Conservation (phyloP, 2,113 vertebrate genomes). For the Colaptes auratus region DNA sequence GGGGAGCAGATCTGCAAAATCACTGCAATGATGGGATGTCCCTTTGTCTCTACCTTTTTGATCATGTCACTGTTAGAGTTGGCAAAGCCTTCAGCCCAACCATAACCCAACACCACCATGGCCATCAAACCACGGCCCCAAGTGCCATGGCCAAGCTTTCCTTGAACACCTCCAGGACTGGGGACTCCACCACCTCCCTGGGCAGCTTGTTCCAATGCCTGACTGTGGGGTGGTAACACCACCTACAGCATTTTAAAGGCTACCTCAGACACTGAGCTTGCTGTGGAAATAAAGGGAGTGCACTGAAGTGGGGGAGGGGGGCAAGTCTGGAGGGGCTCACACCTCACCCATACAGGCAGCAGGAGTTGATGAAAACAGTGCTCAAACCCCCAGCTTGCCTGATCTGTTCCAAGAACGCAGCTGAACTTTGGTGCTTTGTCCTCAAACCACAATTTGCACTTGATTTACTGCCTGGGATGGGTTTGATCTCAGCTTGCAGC, state of each 20-base stretch:
- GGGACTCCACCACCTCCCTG: too few relatives aligned
- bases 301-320: too few relatives aligned
- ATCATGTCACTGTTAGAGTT: neutral
- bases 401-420: accelerated
- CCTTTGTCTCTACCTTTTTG: neutral
- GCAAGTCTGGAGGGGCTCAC: neutral
- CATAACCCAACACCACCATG: too few relatives aligned
- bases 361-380: neutral
- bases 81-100: too few relatives aligned
- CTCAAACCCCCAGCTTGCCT: neutral
- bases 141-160: too few relatives aligned
- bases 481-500: neutral
- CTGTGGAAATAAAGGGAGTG: too few relatives aligned
- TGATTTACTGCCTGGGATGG: neutral
- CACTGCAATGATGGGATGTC: accelerated
- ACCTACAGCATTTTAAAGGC: too few relatives aligned
- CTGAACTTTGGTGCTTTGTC: neutral
- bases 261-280: too few relatives aligned
- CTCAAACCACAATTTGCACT: neutral
- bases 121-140: too few relatives aligned
- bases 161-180: too few relatives aligned
- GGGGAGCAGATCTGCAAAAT: neutral
- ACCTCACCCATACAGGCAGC: neutral
- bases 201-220: too few relatives aligned
- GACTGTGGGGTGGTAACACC: too few relatives aligned